Percentiles rank a stretch among this genome's conserved stretches.
phyloP scores from a whole-genome alignment of 2,888 invertebrate species.

The Argyresthia goedartella region DNA sequence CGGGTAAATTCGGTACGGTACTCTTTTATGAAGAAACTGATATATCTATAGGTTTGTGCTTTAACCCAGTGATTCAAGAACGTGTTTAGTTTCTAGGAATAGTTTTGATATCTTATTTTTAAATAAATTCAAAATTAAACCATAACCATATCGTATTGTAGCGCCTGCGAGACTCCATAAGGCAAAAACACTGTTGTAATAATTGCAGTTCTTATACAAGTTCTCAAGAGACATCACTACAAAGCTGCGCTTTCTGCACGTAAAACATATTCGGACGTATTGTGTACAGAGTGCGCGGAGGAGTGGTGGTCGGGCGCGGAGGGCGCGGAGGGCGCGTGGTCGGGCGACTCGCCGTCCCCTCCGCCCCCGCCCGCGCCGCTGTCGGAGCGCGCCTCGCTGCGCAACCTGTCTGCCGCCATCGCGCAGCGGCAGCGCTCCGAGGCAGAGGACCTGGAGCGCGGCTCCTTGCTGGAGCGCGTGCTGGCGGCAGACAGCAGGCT shows the following conservation, averaged over 20 bases:
- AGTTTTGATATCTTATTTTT: background rate
- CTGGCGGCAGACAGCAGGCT: slow-evolving; percentile 74
- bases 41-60: too few species aligned
- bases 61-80: background rate
- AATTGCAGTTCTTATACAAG: too few species aligned
- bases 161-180: too few species aligned
- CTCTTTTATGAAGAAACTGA: too few species aligned
- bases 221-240: too few species aligned
- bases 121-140: background rate
- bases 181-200: too few species aligned
- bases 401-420: slow-evolving; percentile 83
- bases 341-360: slow-evolving; percentile 59
- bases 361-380: slow-evolving; percentile 10
- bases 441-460: slow-evolving; percentile 58
- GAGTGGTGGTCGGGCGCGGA: slow-evolving; percentile 65
- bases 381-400: slow-evolving; percentile 68
- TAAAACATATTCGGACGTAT: background rate
- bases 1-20: too few species aligned
- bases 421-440: slow-evolving; percentile 78
- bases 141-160: too few species aligned
- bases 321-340: slow-evolving; percentile 59
- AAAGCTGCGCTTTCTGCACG: too few species aligned
- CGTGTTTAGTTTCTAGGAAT: background rate
- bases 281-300: slow-evolving; percentile 41
- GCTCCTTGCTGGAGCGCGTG: slow-evolving; percentile 32